Evolutionary conservation across 1,140 invertebrate species (phyloP).

Genomic region (Meloidogyne exigua): DNA sequence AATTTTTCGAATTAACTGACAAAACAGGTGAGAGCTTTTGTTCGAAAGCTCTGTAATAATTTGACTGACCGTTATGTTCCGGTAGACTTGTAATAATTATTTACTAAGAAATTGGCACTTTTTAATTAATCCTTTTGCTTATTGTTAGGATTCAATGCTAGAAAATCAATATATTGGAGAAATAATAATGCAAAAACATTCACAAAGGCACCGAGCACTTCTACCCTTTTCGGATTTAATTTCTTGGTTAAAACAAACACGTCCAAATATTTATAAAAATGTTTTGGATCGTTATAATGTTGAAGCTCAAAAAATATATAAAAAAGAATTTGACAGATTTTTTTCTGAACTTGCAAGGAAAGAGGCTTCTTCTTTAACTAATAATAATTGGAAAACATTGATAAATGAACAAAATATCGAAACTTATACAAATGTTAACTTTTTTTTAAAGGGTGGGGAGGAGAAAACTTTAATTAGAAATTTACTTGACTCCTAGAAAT

Average conservation of each 20-base stretch:
- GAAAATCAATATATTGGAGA: slow-evolving; percentile 40
- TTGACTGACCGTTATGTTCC: too few species aligned
- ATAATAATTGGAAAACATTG: slow-evolving; percentile 19
- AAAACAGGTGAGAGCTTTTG: too few species aligned
- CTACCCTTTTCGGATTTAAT: slow-evolving; percentile 43
- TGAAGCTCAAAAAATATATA: slow-evolving; percentile 38
- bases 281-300: slow-evolving; percentile 42
- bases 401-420: slow-evolving; percentile 25
- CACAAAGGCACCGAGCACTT: slow-evolving; percentile 43
- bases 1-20: too few species aligned
- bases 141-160: slow-evolving; percentile 40
- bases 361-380: slow-evolving; percentile 3
- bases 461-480: too few species aligned
- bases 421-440: slow-evolving; percentile 30
- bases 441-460: background rate
- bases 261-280: slow-evolving; percentile 36
- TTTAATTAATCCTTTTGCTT: slow-evolving; percentile 8
- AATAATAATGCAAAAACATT: slow-evolving; percentile 48
- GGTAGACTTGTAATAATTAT: too few species aligned
- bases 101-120: too few species aligned
- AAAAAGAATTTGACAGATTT: slow-evolving; percentile 48
- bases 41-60: too few species aligned
- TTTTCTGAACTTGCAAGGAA: slow-evolving; percentile 34
- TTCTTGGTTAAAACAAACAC: slow-evolving; percentile 39
- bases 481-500: background rate